A percentile compares a stretch with the other conserved stretches of the same genome.
Conservation (phyloP, 2,113 vertebrate genomes). For the Calidris pygmaea region DNA sequence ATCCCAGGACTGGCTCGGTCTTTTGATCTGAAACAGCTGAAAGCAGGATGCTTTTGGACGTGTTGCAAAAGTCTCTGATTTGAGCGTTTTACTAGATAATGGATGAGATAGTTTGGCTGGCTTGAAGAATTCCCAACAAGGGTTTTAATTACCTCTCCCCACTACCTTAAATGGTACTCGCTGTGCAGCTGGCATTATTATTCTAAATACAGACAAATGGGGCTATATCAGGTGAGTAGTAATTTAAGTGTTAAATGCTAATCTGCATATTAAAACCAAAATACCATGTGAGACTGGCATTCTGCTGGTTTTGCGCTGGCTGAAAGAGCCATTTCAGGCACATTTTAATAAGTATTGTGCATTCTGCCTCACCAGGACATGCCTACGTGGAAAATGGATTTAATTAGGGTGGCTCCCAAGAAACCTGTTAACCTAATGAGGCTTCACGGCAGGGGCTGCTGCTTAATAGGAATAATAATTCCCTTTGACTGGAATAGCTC, state of each 20-base stretch:
- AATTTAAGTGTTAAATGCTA: conserved; percentile 19
- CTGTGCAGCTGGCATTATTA: not conserved
- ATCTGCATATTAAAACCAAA: conserved; percentile 41
- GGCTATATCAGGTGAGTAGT: not conserved
- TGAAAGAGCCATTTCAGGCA: conserved; percentile 40
- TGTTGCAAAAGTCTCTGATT: not conserved
- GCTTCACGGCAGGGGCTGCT: conserved; percentile 58
- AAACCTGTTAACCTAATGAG: conserved; percentile 76
- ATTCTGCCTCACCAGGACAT: conserved; percentile 1
- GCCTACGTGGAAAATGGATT: conserved; percentile 57
- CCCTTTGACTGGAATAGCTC: conserved; percentile 70
- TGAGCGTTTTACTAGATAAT: not conserved
- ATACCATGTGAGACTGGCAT: not conserved
- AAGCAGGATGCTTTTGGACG: not conserved
- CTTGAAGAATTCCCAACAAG: not conserved
- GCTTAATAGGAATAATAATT: conserved; percentile 72
- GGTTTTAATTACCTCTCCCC: conserved; percentile 14
- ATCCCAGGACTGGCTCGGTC: not conserved
- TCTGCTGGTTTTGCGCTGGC: not conserved
- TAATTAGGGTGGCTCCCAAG: conserved; percentile 74
- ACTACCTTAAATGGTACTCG: not conserved
- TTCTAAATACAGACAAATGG: not conserved
- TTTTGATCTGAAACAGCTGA: not conserved
- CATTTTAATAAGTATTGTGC: not conserved
- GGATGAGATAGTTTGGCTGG: not conserved